Evolutionary conservation across 2,888 invertebrate species (phyloP).

Genomic region (Cheilosia grossa): DNA sequence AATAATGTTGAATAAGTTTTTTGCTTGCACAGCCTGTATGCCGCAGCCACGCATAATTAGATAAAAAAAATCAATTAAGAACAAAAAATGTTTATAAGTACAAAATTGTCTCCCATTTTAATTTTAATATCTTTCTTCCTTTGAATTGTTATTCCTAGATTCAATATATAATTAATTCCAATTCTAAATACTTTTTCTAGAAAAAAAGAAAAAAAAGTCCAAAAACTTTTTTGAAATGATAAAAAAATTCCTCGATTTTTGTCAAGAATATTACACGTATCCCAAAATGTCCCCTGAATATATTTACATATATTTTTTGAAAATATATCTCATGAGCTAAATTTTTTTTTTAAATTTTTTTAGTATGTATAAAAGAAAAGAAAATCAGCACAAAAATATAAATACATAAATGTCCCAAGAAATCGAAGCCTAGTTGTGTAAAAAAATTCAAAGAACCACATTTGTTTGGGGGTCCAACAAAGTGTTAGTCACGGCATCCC

Average conservation of each 20-base stretch:
- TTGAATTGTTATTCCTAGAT: slow-evolving; percentile 63
- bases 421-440: slow-evolving; percentile 81
- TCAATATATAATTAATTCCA: slow-evolving; percentile 52
- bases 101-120: slow-evolving; percentile 61
- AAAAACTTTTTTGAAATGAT: slow-evolving; percentile 43
- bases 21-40: slow-evolving; percentile 84
- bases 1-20: slow-evolving; percentile 80
- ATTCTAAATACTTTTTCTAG: slow-evolving; percentile 62
- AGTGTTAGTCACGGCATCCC: slow-evolving; percentile 53
- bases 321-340: slow-evolving; percentile 59
- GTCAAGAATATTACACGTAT: slow-evolving; percentile 75
- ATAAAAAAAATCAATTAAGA: slow-evolving; percentile 70
- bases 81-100: slow-evolving; percentile 67
- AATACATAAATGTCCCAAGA: slow-evolving; percentile 80
- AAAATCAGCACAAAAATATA: slow-evolving; percentile 41
- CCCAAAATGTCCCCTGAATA: slow-evolving; percentile 65
- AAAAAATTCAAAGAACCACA: slow-evolving; percentile 59
- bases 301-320: slow-evolving; percentile 14
- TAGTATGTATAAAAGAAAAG: slow-evolving; percentile 43
- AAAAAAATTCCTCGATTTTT: slow-evolving; percentile 75
- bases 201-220: slow-evolving; percentile 54
- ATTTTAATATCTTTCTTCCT: slow-evolving; percentile 59
- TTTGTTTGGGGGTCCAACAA: slow-evolving; percentile 51
- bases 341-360: slow-evolving; percentile 45
- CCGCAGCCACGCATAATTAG: slow-evolving; percentile 84